Percentiles rank a stretch among this genome's conserved stretches.
phyloP scores from a whole-genome alignment of 2,113 vertebrate genomes.

The Triplophysa tibetana region DNA sequence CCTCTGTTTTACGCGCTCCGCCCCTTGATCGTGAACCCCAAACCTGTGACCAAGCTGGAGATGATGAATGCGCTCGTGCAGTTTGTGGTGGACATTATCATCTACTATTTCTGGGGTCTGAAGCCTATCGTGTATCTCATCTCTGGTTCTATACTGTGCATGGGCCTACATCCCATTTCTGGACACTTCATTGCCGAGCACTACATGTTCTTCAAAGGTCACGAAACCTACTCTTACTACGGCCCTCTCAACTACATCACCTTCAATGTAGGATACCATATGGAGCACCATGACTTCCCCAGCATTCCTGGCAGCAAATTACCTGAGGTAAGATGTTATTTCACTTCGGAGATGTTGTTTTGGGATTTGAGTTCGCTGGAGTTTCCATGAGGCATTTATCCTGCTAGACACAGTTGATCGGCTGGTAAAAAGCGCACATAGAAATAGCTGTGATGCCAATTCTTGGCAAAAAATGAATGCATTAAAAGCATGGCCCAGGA shows the following conservation, averaged over 20 bases:
- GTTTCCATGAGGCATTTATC: too few species aligned
- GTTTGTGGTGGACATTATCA: constrained; percentile 73
- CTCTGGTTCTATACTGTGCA: constrained; percentile 84
- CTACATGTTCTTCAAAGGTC: constrained; percentile 94
- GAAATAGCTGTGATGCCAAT: too few species aligned
- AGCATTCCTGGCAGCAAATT: constrained; percentile 92
- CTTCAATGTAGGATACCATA: constrained; percentile 96
- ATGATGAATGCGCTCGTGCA: constrained; percentile 82
- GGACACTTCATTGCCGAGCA: constrained; percentile 98
- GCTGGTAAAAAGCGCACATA: too few species aligned
- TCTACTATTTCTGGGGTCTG: constrained; percentile 84
- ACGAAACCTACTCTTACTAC: constrained; percentile 98
- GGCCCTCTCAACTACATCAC: constrained; percentile 92
- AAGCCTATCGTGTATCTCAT: constrained; percentile 90
- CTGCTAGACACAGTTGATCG: too few species aligned
- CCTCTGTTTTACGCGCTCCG: constrained; percentile 88
- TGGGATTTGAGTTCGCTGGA: neutral
- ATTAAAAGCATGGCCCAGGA: neutral
- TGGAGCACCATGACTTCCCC: constrained; percentile 98
- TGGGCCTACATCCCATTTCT: constrained; percentile 95
- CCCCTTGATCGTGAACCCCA: constrained; percentile 88
- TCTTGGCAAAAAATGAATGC: too few species aligned
- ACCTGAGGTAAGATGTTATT: constrained; percentile 81
- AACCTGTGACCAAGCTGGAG: constrained; percentile 85
- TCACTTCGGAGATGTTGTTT: neutral